Conservation (phyloP, 2,113 vertebrate species). For the Takifugu flavidus region DNA sequence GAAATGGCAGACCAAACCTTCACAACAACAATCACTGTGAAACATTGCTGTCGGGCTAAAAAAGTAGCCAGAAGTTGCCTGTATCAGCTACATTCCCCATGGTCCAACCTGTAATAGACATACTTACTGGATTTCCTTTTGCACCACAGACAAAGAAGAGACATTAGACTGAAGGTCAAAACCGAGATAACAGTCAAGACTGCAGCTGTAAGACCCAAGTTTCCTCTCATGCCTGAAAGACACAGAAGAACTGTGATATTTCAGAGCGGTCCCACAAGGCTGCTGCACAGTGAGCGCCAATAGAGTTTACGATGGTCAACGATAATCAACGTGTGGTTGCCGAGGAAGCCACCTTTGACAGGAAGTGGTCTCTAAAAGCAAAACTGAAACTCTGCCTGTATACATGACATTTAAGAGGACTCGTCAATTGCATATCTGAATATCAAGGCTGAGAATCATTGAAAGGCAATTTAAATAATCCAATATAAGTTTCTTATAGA, state of each 20-base stretch:
- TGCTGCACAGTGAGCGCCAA: neutral
- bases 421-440: too few species aligned
- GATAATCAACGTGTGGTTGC: neutral
- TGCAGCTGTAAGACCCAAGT: constrained; percentile 12
- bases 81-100: too few species aligned
- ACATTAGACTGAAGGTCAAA: constrained; percentile 28
- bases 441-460: neutral
- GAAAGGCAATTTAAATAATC: too few species aligned
- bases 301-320: constrained; percentile 7
- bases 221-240: constrained; percentile 44
- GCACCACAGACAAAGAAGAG: constrained; percentile 53
- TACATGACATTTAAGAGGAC: neutral
- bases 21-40: too few species aligned
- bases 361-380: constrained; percentile 55
- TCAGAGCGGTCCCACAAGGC: neutral
- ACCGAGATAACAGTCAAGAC: constrained; percentile 28
- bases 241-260: neutral
- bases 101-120: neutral
- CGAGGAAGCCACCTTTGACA: constrained; percentile 12
- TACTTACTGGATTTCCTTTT: constrained; percentile 61
- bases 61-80: neutral
- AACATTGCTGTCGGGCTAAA: neutral
- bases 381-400: constrained; percentile 14
- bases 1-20: too few species aligned
- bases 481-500: too few species aligned